Conservation (phyloP, 2,113 vertebrate genomes). For the Pollachius pollachius region DNA sequence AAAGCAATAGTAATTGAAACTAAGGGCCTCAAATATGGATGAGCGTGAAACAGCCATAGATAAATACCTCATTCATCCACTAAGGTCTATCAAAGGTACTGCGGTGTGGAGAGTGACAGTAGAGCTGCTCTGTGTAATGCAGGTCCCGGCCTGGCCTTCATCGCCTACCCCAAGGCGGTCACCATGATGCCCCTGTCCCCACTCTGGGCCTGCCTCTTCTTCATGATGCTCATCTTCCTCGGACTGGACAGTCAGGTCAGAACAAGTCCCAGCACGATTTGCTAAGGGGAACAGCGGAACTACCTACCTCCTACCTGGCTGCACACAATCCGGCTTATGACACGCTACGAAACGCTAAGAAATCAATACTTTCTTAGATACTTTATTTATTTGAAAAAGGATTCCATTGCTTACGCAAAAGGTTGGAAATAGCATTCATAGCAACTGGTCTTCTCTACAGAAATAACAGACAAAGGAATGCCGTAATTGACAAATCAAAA, state of each 20-base stretch:
- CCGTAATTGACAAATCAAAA: too few species aligned
- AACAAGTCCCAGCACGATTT: background rate
- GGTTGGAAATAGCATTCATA: too few species aligned
- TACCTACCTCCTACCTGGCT: background rate
- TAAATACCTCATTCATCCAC: too few species aligned
- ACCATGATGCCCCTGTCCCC: constrained; percentile 99
- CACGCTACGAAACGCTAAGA: too few species aligned
- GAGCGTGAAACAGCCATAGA: too few species aligned
- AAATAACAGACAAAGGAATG: too few species aligned
- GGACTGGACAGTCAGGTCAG: constrained; percentile 96
- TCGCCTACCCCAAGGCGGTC: constrained; percentile 97
- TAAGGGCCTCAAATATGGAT: too few species aligned
- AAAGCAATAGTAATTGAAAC: too few species aligned
- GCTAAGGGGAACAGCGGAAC: background rate
- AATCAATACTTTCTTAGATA: background rate
- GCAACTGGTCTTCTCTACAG: too few species aligned
- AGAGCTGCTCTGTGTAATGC: background rate
- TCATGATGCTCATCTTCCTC: constrained; percentile 99
- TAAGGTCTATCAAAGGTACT: too few species aligned
- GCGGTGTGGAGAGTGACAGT: background rate
- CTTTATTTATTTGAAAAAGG: background rate
- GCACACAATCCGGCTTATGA: background rate
- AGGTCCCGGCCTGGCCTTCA: constrained; percentile 97
- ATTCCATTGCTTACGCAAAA: background rate
- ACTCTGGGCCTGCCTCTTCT: constrained; percentile 94